Evolutionary conservation across 2,888 invertebrate species (phyloP).

Genomic region (Dimorphilus gyrociliatus): DNA sequence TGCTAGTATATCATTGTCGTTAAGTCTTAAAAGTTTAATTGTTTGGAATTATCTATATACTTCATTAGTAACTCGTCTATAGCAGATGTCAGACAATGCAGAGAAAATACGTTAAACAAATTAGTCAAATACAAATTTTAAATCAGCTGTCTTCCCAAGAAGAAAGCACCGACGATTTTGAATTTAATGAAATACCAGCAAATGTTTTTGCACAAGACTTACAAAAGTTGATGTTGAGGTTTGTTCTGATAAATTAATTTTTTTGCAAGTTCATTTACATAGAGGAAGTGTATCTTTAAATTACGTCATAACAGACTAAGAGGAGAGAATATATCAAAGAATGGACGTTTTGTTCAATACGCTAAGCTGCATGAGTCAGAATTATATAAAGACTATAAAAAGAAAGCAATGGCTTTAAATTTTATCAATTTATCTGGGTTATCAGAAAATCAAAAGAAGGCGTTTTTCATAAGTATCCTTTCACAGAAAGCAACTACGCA

Average conservation of each 20-base stretch:
- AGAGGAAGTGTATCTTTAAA: not conserved
- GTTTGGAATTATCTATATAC: no score
- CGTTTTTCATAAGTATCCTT: slow-evolving; percentile 35
- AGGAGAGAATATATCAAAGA: slow-evolving; percentile 17
- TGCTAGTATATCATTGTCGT: no score
- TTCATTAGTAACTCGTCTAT: no score
- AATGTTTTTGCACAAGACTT: slow-evolving; percentile 14
- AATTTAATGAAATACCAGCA: slow-evolving; percentile 10
- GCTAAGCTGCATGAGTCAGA: slow-evolving; percentile 12
- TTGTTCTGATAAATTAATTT: not conserved
- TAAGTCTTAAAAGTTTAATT: no score
- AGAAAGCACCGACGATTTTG: no score
- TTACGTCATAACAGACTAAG: slow-evolving; percentile 17
- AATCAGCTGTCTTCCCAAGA: no score
- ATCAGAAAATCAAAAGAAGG: slow-evolving; percentile 21
- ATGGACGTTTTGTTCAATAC: slow-evolving; percentile 20
- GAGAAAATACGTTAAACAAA: no score
- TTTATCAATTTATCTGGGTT: slow-evolving; percentile 14
- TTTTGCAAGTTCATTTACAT: not conserved
- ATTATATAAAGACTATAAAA: slow-evolving; percentile 15
- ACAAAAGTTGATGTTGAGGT: slow-evolving; percentile 16
- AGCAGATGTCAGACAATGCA: no score
- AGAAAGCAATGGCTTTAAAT: slow-evolving; percentile 13
- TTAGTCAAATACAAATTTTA: no score
- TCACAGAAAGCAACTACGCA: not conserved